These are phyloP conservation scores for Oxygymnocypris stewartii DNA, from an alignment of 2,113 vertebrate genomes.

Conservation along the genomic window DNA sequence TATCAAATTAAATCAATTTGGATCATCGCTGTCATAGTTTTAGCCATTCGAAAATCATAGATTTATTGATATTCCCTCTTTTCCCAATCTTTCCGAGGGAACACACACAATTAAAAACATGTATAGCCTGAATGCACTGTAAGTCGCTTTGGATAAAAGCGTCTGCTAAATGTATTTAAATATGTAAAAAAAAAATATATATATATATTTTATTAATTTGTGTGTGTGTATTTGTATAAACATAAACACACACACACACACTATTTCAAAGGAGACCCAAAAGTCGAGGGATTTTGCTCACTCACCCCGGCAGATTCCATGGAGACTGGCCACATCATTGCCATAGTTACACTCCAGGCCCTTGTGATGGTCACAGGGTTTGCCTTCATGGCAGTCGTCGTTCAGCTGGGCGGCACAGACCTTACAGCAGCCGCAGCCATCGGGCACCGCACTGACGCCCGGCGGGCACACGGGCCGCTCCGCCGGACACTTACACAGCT, in stretches of 20 bases:
- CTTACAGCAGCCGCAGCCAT: constrained; percentile 81
- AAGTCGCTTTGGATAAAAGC: too few species aligned
- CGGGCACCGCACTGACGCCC: constrained; percentile 71
- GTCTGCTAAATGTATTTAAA: not conserved
- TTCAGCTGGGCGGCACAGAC: constrained; percentile 82
- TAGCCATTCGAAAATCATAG: too few species aligned
- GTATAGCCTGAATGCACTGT: too few species aligned
- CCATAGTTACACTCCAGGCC: constrained; percentile 83
- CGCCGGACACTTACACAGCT: constrained; percentile 65
- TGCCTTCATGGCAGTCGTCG: constrained; percentile 75
- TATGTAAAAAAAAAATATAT: not conserved
- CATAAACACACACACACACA: not conserved
- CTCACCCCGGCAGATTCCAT: constrained; percentile 83
- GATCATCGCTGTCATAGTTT: not conserved
- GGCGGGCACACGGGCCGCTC: constrained; percentile 69
- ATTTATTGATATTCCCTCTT: too few species aligned
- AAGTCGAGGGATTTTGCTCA: not conserved
- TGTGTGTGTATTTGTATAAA: too few species aligned
- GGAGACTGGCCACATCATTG: constrained; percentile 71
- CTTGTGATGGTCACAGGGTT: constrained; percentile 80
- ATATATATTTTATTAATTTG: too few species aligned
- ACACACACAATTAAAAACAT: too few species aligned
- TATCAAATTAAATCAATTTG: not conserved
- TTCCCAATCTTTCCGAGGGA: too few species aligned
- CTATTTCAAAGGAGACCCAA: not conserved